Conservation (phyloP, 2,113 vertebrate species). For the Pterocles burchelli region DNA sequence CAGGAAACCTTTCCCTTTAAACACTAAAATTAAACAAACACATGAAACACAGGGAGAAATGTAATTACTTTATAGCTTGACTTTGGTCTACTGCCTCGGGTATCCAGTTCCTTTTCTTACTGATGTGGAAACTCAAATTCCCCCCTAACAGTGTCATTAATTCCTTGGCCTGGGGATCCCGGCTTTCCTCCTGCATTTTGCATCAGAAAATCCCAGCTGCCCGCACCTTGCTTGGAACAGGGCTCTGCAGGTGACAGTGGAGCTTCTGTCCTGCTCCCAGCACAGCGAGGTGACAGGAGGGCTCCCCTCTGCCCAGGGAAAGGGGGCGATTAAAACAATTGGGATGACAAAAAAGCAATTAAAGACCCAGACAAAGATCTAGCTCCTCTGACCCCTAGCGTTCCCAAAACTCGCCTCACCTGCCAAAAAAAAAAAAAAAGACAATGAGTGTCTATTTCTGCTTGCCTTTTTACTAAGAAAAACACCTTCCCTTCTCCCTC, state of each 20-base stretch:
- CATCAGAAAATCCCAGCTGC: constrained; percentile 53
- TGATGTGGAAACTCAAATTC: constrained; percentile 65
- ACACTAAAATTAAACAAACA: constrained; percentile 69
- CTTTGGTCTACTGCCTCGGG: constrained; percentile 62
- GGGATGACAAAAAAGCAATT: not conserved
- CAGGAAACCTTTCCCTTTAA: constrained; percentile 66
- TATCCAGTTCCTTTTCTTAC: constrained; percentile 62
- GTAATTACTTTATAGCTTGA: constrained; percentile 70
- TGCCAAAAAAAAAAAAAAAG: constrained; percentile 51
- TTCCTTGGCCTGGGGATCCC: constrained; percentile 37
- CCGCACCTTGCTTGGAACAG: not conserved
- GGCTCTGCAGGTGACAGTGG: constrained; percentile 9
- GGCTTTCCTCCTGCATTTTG: constrained; percentile 58
- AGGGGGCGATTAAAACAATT: not conserved
- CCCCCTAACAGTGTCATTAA: constrained; percentile 54
- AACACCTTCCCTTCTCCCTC: not conserved
- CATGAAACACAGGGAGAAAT: constrained; percentile 59
- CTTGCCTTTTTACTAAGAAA: constrained; percentile 35
- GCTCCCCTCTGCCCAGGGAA: not conserved
- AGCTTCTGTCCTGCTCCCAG: not conserved
- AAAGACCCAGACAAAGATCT: not conserved
- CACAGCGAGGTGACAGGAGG: not conserved
- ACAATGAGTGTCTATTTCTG: constrained; percentile 37
- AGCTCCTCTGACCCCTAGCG: not conserved
- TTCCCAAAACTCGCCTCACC: not conserved